Percentiles rank a stretch among this genome's conserved stretches.
Conservation (phyloP, 2,113 vertebrate species). For the Carassius carassius region DNA sequence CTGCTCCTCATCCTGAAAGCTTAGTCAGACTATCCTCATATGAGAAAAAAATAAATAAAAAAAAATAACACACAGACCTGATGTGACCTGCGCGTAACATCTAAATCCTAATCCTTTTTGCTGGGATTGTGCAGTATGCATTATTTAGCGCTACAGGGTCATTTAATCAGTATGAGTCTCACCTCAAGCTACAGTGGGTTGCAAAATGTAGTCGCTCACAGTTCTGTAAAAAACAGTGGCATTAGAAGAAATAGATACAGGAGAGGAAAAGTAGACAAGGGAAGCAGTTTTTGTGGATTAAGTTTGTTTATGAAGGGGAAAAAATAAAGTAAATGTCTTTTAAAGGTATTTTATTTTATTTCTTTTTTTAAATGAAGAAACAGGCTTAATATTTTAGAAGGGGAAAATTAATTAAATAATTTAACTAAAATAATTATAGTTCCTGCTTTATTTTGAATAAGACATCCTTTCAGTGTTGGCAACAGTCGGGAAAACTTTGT, state of each 20-base stretch:
- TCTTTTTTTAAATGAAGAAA: not conserved
- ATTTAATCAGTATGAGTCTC: conserved; percentile 48
- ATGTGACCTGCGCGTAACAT: conserved; percentile 37
- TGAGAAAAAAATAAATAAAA: not conserved
- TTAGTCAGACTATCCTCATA: conserved; percentile 31
- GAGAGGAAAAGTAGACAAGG: conserved; percentile 1
- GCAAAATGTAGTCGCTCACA: conserved; percentile 33
- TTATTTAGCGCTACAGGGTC: conserved; percentile 55
- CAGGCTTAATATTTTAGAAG: not conserved
- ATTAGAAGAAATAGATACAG: conserved; percentile 10
- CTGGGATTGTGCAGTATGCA: conserved; percentile 46
- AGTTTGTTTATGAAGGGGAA: not conserved
- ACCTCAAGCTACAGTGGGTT: conserved; percentile 35
- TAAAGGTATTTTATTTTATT: no score
- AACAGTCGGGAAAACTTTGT: not conserved
- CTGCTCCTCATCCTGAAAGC: conserved; percentile 26
- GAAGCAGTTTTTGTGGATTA: not conserved
- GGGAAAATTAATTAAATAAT: no score
- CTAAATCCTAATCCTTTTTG: conserved; percentile 45
- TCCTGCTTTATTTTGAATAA: not conserved
- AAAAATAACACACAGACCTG: not conserved
- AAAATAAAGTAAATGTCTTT: no score
- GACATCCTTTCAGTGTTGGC: not conserved
- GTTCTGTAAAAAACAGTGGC: conserved; percentile 26
- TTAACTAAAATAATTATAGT: not conserved